Base-by-base conservation (phyloP, 2,797 vertebrate genomes). In the Clarias pachynema region DNA sequence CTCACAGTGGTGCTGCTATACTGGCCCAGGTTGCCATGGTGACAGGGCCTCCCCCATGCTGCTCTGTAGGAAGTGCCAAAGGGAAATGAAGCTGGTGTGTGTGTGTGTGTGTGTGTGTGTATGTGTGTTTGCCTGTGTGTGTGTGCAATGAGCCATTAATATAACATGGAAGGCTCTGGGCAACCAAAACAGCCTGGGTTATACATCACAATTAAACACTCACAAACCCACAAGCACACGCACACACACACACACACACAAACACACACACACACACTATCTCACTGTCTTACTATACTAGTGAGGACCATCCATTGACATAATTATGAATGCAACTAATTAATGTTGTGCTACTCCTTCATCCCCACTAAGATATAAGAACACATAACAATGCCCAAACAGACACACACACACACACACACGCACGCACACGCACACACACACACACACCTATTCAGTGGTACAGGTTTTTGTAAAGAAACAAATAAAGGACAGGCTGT, bases 21-120 rank as follows among this genome's bases (percentile, higher is more conserved):
- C 93, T 92, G 89, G 94, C 93, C 82, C 90, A 89, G 94, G 95
- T 96, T 95, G 92, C 94, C 91, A 94, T 93, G 92, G 94, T 88
- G 93, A 96, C 94, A 90, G 79, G 90, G 91, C 92, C 91, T 91
- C 91, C 91, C 93, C 95, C 90, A 91, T 88, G 90, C 91, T 90
- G 92, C 92, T 86, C 91, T 89, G 92, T 93, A 89, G 92, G 93
- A 93, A 92, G 91, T 91, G 90, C 90, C 92, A 91, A 92, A 87
- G 88, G 89, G 82, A 85, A 89, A 90, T 91, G 91, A 87, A 89
- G 87, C 83, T 83, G 18, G 85, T 82, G 85, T 84, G 80, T 86
- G 84, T 83, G 83, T 72, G 14, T 81, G 44, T 72, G 63, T 66
- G 4, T 57, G 49, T 84, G 79, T 62, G 81, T 87, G 82, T 57